Percentiles rank a stretch among this genome's conserved stretches.
phyloP scores from a whole-genome alignment of 2,113 vertebrate species.

The Cromileptes altivelis region DNA sequence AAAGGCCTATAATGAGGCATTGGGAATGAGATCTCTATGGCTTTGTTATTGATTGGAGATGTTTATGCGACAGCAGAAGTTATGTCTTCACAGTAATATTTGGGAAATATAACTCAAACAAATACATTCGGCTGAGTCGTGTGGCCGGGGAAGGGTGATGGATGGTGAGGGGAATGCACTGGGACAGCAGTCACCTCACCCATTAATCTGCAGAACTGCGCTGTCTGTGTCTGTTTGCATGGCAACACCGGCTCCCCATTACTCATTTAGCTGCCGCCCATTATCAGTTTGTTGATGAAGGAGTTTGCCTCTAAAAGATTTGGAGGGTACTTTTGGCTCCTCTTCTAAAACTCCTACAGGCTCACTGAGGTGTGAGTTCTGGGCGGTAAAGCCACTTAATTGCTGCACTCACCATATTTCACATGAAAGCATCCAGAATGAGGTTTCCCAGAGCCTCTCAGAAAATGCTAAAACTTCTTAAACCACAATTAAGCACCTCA shows the following conservation, averaged over 20 bases:
- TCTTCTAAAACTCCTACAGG: slow-evolving; percentile 53
- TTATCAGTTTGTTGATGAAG: slow-evolving; percentile 77
- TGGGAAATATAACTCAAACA: slow-evolving; percentile 62
- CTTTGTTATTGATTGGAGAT: slow-evolving; percentile 61
- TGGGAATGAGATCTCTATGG: slow-evolving; percentile 37
- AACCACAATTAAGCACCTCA: slow-evolving; percentile 44
- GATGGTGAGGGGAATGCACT: slow-evolving; percentile 66
- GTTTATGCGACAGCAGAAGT: slow-evolving; percentile 43
- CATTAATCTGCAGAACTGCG: slow-evolving; percentile 76
- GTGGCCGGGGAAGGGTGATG: slow-evolving; percentile 65
- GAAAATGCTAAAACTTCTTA: slow-evolving; percentile 36
- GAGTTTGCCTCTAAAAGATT: slow-evolving; percentile 62
- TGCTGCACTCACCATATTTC: slow-evolving; percentile 62
- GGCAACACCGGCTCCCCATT: slow-evolving; percentile 73
- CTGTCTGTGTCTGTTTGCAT: slow-evolving; percentile 76
- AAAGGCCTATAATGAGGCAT: slow-evolving; percentile 43
- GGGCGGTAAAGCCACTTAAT: slow-evolving; percentile 59
- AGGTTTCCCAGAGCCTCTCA: slow-evolving; percentile 37
- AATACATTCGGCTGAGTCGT: slow-evolving; percentile 54
- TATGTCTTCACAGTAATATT: slow-evolving; percentile 63
- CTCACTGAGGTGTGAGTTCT: slow-evolving; percentile 50
- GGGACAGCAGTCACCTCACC: slow-evolving; percentile 70
- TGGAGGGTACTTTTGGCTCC: slow-evolving; percentile 61
- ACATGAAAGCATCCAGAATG: slow-evolving; percentile 39
- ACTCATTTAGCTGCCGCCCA: slow-evolving; percentile 69